A percentile compares a stretch with the other conserved stretches of the same genome.
These are phyloP conservation scores for Barypeithes pellucidus DNA, from an alignment of 2,888 invertebrate species.

Conservation along the genomic window DNA sequence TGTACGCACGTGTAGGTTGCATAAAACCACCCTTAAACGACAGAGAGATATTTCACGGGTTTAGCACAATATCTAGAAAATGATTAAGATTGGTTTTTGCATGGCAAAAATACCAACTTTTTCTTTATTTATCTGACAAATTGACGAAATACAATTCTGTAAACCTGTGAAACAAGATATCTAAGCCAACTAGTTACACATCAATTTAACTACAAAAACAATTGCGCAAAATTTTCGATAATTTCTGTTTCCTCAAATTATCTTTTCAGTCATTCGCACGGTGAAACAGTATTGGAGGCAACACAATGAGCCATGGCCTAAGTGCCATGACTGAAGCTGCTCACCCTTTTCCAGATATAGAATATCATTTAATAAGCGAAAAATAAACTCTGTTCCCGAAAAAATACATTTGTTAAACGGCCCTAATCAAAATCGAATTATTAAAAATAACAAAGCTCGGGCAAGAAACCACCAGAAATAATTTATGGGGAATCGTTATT, in stretches of 20 bases:
- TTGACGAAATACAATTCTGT: too few species aligned
- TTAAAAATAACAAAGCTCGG: slow-evolving; percentile 10
- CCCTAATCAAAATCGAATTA: slow-evolving; percentile 9
- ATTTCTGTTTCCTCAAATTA: too few species aligned
- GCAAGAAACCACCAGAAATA: slow-evolving; percentile 25
- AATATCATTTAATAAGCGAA: slow-evolving; percentile 1
- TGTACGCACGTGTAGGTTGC: slow-evolving; percentile 24
- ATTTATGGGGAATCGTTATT: slow-evolving; percentile 53
- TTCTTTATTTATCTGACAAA: too few species aligned
- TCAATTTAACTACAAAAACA: too few species aligned
- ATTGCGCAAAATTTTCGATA: too few species aligned
- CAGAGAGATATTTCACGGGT: slow-evolving; percentile 18
- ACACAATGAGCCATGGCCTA: too few species aligned
- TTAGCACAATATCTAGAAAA: slow-evolving; percentile 12
- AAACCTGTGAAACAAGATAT: too few species aligned
- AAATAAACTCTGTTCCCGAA: background rate
- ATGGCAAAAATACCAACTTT: background rate
- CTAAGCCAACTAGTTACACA: too few species aligned
- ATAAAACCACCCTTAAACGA: slow-evolving; percentile 23
- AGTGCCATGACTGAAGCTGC: too few species aligned
- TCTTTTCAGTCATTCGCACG: too few species aligned
- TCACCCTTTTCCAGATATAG: too few species aligned
- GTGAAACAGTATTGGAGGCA: too few species aligned
- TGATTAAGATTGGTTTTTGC: slow-evolving; percentile 12
- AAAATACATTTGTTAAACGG: background rate